Base-by-base conservation (phyloP, 2,797 vertebrate genomes). In the Rhabdomys pumilio region DNA sequence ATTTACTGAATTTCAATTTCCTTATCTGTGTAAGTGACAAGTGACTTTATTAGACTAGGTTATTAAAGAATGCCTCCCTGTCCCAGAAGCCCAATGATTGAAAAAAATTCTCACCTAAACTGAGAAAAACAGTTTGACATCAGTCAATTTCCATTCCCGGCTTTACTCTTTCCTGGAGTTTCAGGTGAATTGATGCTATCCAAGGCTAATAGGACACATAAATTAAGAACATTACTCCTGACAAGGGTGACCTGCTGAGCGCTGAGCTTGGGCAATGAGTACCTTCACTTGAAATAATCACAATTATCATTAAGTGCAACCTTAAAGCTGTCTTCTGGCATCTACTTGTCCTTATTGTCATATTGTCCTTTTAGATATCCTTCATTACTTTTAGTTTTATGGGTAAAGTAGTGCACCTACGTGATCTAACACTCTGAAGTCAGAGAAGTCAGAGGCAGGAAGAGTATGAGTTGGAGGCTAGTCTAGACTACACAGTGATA, bases 1-100 rank as follows among this genome's bases (percentile, higher is more conserved):
- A 77, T 94, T 93, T 90, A 59, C 81, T 95, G 87, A 14, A 91
- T 63, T 94, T 95, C 17, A 72, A 57, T 90, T 89, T 90, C 50
- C 38, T 96, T 95, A 50, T 93, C 87, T 90, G 12, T 67, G 84
- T 50, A 65, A 24, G 17, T 34, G 29, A 31, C 24, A 73, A 31
- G 15, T 57, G 67, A 90, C 69, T 44, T 83, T 59, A 20, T 47
- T 93, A 41, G 50, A 82, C 41, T 95, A 75, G n/a, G 5, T 87
- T 93, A 72, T 76, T 44, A 73, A 91, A 95, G 22, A 53, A 80
- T 85, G 53, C 85, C 22, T 76, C 80, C 24, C 26, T 77, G 34
- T 81, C 38, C 31, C 61, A n/a, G 85, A 95, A 94, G 53, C 15
- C 69, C 63, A 87, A 26, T 31, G 47, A 73, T 12, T 50, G 20